These are phyloP conservation scores for Mugil cephalus DNA, from an alignment of 2,113 vertebrate genomes.

Conservation along the genomic window DNA sequence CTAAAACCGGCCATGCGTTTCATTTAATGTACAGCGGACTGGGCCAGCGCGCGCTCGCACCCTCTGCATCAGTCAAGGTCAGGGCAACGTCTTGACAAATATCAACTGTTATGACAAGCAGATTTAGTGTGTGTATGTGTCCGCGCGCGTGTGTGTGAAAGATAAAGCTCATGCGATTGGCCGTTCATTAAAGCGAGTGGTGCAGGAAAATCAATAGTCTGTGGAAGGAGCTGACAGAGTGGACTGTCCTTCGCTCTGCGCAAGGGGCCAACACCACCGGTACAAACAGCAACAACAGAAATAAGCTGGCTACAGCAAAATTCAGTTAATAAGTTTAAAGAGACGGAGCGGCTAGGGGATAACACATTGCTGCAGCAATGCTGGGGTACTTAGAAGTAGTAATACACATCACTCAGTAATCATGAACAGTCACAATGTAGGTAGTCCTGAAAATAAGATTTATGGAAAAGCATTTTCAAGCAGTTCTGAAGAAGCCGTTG, in stretches of 20 bases:
- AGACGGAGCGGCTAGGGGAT: conserved; percentile 19
- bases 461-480: background rate
- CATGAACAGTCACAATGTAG: conserved; percentile 14
- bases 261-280: conserved; percentile 31
- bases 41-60: conserved; percentile 27
- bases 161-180: conserved; percentile 68
- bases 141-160: conserved; percentile 19
- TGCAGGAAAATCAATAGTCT: conserved; percentile 78
- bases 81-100: conserved; percentile 55
- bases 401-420: conserved; percentile 43
- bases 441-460: conserved; percentile 46
- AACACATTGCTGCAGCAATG: background rate
- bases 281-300: conserved; percentile 50
- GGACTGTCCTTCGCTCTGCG: conserved; percentile 52
- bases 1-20: conserved; percentile 66
- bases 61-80: conserved; percentile 69
- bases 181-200: conserved; percentile 78
- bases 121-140: conserved; percentile 49
- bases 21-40: conserved; percentile 50
- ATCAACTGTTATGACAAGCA: conserved; percentile 69
- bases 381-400: conserved; percentile 27
- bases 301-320: conserved; percentile 48
- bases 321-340: conserved; percentile 43
- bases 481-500: background rate
- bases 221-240: conserved; percentile 64